Percentiles rank a stretch among this genome's conserved stretches.
Conservation (phyloP, 2,888 invertebrate species). For the Epirrhoe tristata region DNA sequence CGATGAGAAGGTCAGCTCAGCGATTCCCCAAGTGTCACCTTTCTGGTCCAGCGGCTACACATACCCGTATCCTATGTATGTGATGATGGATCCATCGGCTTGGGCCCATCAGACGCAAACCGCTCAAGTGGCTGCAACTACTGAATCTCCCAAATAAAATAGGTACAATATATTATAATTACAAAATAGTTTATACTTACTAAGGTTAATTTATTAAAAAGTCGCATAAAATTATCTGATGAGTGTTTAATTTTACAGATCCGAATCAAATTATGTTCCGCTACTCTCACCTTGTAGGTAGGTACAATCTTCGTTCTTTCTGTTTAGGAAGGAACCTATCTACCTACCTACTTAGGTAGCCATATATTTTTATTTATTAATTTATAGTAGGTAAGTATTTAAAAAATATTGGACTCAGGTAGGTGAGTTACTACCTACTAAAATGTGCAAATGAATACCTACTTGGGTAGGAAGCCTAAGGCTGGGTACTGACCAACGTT, state of each 20-base stretch:
- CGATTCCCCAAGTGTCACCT: conserved; percentile 55
- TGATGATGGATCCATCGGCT: conserved; percentile 71
- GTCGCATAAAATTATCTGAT: not conserved
- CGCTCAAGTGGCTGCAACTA: conserved; percentile 45
- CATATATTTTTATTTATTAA: no score
- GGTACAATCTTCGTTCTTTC: no score
- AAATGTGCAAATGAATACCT: no score
- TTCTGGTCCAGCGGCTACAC: conserved; percentile 58
- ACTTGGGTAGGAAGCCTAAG: no score
- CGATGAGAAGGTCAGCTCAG: conserved; percentile 57
- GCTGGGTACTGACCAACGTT: no score
- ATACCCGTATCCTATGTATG: conserved; percentile 71
- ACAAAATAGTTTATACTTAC: conserved; percentile 19
- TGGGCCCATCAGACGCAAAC: conserved; percentile 62
- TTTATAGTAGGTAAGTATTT: no score
- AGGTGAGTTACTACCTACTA: no score
- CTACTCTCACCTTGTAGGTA: no score
- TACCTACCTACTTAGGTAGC: no score
- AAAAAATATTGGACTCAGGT: no score
- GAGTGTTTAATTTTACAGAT: not conserved
- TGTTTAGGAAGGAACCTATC: no score
- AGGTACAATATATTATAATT: no score
- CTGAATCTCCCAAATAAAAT: conserved; percentile 34
- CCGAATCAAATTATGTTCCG: not conserved
- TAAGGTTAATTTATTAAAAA: conserved; percentile 25